These are phyloP conservation scores for Drosophila pegasa DNA, from an alignment of 2,888 invertebrate genomes.

Conservation along the genomic window DNA sequence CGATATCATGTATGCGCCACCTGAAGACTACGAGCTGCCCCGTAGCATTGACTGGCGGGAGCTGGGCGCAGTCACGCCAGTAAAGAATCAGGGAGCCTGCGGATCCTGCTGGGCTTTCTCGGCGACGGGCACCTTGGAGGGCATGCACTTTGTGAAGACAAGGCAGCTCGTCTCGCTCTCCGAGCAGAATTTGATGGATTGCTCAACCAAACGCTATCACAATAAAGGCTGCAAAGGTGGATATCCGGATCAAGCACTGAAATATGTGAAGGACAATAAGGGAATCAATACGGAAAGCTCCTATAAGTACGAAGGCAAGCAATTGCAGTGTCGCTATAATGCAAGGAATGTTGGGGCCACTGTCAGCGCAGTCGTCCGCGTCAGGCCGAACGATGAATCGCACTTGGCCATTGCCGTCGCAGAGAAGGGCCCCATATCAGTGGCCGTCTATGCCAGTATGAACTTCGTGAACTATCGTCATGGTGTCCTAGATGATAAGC, in stretches of 20 bases:
- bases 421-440: constrained; percentile 92
- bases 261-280: constrained; percentile 91
- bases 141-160: constrained; percentile 92
- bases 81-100: constrained; percentile 95
- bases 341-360: constrained; percentile 89
- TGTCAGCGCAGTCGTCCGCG: constrained; percentile 90
- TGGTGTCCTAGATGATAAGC: constrained; percentile 92
- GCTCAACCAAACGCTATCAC: constrained; percentile 90
- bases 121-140: constrained; percentile 94
- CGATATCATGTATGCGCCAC: constrained; percentile 61
- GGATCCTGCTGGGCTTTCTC: constrained; percentile 97
- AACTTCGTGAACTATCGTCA: constrained; percentile 92
- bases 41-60: constrained; percentile 92
- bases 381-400: constrained; percentile 88
- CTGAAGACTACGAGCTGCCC: constrained; percentile 88
- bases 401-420: constrained; percentile 91
- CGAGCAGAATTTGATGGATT: constrained; percentile 96
- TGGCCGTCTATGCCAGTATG: constrained; percentile 93
- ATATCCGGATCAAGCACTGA: constrained; percentile 90
- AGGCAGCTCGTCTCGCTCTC: constrained; percentile 92
- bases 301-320: constrained; percentile 93
- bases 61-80: constrained; percentile 92
- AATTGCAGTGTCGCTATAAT: constrained; percentile 88
- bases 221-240: constrained; percentile 91
- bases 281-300: constrained; percentile 94